These are phyloP conservation scores for Sthenelais limicola DNA, from an alignment of 2,888 invertebrate genomes.

Conservation along the genomic window DNA sequence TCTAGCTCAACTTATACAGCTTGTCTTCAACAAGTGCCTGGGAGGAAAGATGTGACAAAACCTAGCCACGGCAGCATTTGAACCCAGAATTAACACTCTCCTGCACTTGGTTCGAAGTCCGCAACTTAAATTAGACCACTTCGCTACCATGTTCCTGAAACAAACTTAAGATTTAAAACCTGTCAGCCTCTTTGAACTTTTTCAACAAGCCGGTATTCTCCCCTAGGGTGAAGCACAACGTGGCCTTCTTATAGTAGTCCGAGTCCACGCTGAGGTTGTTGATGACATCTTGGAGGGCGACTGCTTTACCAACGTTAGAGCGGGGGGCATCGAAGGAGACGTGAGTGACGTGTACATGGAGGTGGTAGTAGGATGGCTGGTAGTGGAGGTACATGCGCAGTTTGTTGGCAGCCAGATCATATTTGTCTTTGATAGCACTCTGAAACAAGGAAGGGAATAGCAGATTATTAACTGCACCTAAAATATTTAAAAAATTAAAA, in stretches of 20 bases:
- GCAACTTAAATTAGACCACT: too few relatives aligned
- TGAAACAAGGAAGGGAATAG: too few relatives aligned
- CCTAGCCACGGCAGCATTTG: too few relatives aligned
- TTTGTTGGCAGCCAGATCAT: constrained; percentile 78
- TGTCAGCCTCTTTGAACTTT: constrained; percentile 50
- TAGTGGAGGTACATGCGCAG: constrained; percentile 92
- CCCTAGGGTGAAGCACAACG: constrained; percentile 84
- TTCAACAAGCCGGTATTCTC: constrained; percentile 83
- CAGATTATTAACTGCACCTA: too few relatives aligned
- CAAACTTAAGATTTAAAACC: not conserved
- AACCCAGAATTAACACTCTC: too few relatives aligned
- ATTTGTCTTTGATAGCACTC: constrained; percentile 84
- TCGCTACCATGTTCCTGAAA: not conserved
- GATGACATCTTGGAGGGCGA: constrained; percentile 90
- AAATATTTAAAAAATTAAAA: too few relatives aligned
- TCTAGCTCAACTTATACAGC: too few relatives aligned
- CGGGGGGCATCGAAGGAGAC: constrained; percentile 76
- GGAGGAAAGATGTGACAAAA: too few relatives aligned
- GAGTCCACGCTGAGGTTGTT: constrained; percentile 87
- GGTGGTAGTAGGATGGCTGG: constrained; percentile 96
- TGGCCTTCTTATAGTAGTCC: constrained; percentile 88
- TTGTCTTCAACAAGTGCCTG: too few relatives aligned
- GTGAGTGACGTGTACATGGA: constrained; percentile 92
- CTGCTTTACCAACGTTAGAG: constrained; percentile 87
- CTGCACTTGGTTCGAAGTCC: too few relatives aligned